Evolutionary conservation across 2,113 vertebrate species (phyloP).

Genomic region (Oophaga pumilio): DNA sequence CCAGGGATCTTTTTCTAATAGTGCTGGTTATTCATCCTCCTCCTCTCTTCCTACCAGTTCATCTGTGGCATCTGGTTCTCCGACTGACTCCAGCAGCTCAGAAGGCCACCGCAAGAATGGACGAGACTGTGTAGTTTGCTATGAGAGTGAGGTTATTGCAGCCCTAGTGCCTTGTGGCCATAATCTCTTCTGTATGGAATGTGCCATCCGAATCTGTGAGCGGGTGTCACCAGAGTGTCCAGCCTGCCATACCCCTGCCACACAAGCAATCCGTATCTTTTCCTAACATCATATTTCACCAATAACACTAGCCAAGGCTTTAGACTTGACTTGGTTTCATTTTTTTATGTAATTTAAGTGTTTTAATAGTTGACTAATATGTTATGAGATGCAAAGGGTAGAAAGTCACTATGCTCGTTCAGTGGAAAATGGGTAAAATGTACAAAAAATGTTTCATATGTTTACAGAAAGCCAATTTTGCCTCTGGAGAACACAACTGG

Average conservation of each 20-base stretch:
- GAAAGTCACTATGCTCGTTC: background rate
- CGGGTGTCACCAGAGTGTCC: conserved; percentile 87
- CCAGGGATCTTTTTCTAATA: conserved; percentile 77
- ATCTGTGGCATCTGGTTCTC: conserved; percentile 71
- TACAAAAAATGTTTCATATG: conserved; percentile 51
- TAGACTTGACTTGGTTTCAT: conserved; percentile 50
- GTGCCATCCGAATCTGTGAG: conserved; percentile 91
- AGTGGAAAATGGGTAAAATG: background rate
- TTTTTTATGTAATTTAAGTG: conserved; percentile 39
- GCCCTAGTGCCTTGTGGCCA: conserved; percentile 94
- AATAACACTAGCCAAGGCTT: background rate
- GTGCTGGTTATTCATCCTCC: conserved; percentile 82
- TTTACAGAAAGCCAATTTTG: conserved; percentile 71
- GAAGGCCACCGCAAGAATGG: conserved; percentile 67
- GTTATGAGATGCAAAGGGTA: conserved; percentile 50
- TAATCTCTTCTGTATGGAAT: conserved; percentile 99
- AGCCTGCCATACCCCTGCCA: conserved; percentile 88
- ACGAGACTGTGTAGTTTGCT: conserved; percentile 90
- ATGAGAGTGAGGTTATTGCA: conserved; percentile 92
- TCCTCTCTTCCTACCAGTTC: conserved; percentile 79
- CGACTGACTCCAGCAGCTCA: conserved; percentile 81
- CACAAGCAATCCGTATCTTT: conserved; percentile 98
- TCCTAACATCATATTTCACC: conserved; percentile 73
- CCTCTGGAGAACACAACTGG: conserved; percentile 39
- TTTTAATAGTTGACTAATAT: conserved; percentile 59